Conservation (phyloP, 2,888 invertebrate species). For the Lithophane ornitopus region DNA sequence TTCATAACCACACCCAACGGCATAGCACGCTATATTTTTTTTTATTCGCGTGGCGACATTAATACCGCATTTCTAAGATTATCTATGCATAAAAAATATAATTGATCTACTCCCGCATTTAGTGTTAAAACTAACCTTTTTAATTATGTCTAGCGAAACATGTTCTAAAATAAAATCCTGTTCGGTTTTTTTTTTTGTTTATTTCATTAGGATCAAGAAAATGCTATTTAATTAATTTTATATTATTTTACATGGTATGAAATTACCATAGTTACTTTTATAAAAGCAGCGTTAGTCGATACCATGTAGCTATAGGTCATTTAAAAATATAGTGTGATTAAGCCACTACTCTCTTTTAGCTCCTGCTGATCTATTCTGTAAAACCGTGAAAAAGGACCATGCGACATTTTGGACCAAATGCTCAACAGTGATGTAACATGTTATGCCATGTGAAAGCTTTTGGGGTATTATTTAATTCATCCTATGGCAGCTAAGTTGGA, state of each 20-base stretch:
- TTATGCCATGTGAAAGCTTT: no score
- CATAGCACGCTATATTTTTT: conserved; percentile 9
- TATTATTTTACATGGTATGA: not conserved
- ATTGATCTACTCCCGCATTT: not conserved
- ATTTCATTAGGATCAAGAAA: not conserved
- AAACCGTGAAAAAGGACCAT: no score
- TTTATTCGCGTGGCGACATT: conserved; percentile 26
- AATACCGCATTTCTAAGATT: conserved; percentile 14
- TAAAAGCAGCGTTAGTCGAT: conserved; percentile 1
- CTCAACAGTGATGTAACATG: no score
- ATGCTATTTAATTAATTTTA: not conserved
- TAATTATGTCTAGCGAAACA: conserved; percentile 2
- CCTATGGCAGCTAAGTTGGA: no score
- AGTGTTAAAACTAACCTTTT: not conserved
- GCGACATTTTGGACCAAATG: no score
- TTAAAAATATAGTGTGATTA: not conserved
- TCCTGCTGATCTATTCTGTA: not conserved
- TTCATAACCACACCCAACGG: conserved; percentile 11
- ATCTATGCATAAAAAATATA: conserved; percentile 3
- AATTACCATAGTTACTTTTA: conserved; percentile 4
- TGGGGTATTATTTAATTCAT: no score
- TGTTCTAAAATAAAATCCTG: conserved; percentile 7
- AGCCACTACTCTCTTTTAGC: not conserved
- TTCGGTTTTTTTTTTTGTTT: not conserved
- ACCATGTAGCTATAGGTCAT: not conserved